These are phyloP conservation scores for Enteromius paludinosus DNA, from an alignment of 2,797 vertebrate genomes.

Conservation along the genomic window DNA sequence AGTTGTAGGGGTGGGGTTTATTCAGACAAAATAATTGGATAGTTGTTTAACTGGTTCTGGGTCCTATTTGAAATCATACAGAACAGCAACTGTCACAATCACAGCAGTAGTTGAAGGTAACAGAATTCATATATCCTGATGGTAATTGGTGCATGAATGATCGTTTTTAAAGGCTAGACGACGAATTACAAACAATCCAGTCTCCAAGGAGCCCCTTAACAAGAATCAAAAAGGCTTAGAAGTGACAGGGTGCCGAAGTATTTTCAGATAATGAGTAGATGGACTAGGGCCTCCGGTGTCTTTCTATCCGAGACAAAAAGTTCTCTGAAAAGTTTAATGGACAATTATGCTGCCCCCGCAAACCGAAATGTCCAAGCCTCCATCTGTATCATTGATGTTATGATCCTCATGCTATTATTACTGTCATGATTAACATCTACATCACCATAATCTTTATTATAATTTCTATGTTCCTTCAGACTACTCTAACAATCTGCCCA, in stretches of 20 bases:
- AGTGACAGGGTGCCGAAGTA: conserved; percentile 34
- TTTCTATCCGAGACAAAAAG: conserved; percentile 10
- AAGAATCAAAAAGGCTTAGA: conserved; percentile 31
- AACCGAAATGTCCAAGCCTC: conserved; percentile 9
- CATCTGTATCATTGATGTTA: conserved; percentile 6
- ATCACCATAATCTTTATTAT: conserved; percentile 6
- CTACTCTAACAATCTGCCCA: conserved; percentile 17
- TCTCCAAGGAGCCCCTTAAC: conserved; percentile 37
- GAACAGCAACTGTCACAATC: neutral
- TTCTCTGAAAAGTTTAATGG: conserved; percentile 34
- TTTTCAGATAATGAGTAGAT: conserved; percentile 47
- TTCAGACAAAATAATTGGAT: neutral
- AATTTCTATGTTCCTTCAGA: conserved; percentile 19
- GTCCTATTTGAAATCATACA: neutral
- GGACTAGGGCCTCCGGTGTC: neutral
- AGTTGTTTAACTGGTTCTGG: neutral
- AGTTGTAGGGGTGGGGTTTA: neutral
- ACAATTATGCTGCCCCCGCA: conserved; percentile 35
- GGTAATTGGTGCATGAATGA: conserved; percentile 43
- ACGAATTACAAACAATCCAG: conserved; percentile 40
- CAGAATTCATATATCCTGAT: conserved; percentile 12
- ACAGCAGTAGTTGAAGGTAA: conserved; percentile 33
- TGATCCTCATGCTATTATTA: conserved; percentile 12
- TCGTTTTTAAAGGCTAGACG: conserved; percentile 35
- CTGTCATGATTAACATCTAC: neutral